Evolutionary conservation across 37 sponge, comb jelly and placozoan genomes (phyloP).

Genomic region (Aphrocallistes beatrix): DNA sequence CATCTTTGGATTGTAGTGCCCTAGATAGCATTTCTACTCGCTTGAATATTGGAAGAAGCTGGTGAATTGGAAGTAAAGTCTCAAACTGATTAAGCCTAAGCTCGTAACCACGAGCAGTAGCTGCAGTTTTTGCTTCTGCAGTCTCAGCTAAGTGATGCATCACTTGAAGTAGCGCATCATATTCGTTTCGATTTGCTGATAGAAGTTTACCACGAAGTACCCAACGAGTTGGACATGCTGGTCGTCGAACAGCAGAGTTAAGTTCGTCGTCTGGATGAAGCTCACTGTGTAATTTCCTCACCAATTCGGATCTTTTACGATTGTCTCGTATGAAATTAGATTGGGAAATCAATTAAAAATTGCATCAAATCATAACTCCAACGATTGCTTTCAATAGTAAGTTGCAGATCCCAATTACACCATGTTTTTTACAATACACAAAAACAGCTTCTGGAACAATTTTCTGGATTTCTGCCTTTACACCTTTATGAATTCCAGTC

Average conservation of each 20-base stretch:
- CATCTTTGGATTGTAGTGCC: constrained; percentile 16
- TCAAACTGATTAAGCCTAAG: neutral
- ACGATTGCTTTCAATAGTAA: neutral
- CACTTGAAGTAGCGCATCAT: constrained; percentile 19
- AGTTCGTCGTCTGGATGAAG: neutral
- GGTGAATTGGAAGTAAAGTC: neutral
- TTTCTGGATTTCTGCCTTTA: constrained; percentile 8
- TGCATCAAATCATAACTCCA: constrained; percentile 17
- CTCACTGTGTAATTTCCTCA: neutral
- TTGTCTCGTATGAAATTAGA: constrained; percentile 15
- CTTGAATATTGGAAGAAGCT: constrained; percentile 13
- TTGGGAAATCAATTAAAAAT: neutral
- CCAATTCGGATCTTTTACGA: neutral
- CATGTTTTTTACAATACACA: neutral
- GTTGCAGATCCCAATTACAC: constrained; percentile 5
- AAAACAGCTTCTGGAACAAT: constrained; percentile 9
- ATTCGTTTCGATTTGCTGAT: constrained; percentile 4
- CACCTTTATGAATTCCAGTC: constrained; percentile 4
- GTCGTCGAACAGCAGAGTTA: constrained; percentile 4
- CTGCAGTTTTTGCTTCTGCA: neutral
- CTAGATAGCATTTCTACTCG: constrained; percentile 14
- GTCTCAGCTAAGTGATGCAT: neutral
- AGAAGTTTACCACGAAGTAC: constrained; percentile 13
- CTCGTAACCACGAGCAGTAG: neutral
- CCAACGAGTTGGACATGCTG: neutral